Evolutionary conservation across 1,140 invertebrate genomes (phyloP), one percentile per base, ranked within the genome.

Genomic region (Atta cephalotes): DNA sequence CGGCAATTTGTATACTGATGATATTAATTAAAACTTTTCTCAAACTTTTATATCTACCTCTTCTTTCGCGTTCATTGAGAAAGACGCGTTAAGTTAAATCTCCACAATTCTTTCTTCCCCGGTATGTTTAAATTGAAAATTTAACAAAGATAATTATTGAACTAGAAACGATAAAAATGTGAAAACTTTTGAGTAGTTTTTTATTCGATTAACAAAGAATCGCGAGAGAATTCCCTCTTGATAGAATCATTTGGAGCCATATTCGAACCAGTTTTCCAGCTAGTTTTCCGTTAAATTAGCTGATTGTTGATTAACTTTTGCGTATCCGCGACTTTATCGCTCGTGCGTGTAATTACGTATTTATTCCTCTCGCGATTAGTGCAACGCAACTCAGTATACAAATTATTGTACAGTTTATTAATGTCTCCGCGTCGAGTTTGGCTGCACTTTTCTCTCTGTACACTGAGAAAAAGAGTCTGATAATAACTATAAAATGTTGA

Each of bases 91-190:
- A 53, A 35, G 14, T 53, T 70, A 56, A 71, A 58, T 71, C 51
- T 71, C 16, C n/a, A 14, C 65, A 49, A 80, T 31, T 25, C 10
- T 71, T 28, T 56, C 14, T 28, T 39, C 35, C 14, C 0, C 18
- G 45, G 12, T 35, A 21, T 68, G 63, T 71, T 53, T 21, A 53
- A 21, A 80, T 65, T 51, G 62, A 68, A 53, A 53, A 28, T 80
- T 70, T 56, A n/a, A 56, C 65, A 70, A 81, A 70, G 49, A 71
- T 71, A 81, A 80, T 70, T 58, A 81, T 71, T 71, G 65, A 81
- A 56, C 31, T 70, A 45, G n/a, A 66, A 66, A 35, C 60, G 9
- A 28, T 49, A 53, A 79, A 79, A 79, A 66, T 35, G 39, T n/a
- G 9, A 18, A 62, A 78, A 63, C 14, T 63, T 63, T 78, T 1